Evolutionary conservation across 2,113 vertebrate genomes (phyloP), one percentile per base, ranked within the genome.

Genomic region (Pluvialis apricaria): DNA sequence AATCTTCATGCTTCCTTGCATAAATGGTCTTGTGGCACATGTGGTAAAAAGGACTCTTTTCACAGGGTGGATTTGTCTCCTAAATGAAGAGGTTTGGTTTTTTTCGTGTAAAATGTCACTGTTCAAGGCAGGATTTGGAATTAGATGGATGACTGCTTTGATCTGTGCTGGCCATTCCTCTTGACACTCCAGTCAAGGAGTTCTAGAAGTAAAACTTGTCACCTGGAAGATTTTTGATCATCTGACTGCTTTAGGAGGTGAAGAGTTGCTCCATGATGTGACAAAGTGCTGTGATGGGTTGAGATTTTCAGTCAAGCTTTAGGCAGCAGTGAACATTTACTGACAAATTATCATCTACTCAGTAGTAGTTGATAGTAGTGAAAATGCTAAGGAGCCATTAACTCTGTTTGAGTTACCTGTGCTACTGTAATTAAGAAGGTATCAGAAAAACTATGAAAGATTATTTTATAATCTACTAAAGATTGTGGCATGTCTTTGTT

Each of bases 131-230:
- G 92, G 95, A 96, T 96, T 96, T 94, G 82, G 95, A 92, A 96
- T 97, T 96, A 97, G 92, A 77, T 94, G 82, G 75, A 76, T 91
- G 82, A 80, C 21, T 92, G 95, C 95, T 97, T 92, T 94, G 95
- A 95, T 94, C 92, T 89, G 89, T 80, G 91, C 78, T 91, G 94
- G 73, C 83, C 91, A 38, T 93, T 90, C 82, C 87, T 94, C 76
- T 42, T 55, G 51, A 62, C 60, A 44, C 55, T 71, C 24, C 61
- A 79, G 44, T 86, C 51, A 62, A 75, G 79, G 68, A 86, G 45
- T 83, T 92, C 38, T 36, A 61, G 86, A 47, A 92, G 18, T 73
- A 66, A 49, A 84, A 86, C 4, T 64, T 86, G 55, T 86, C 21
- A 0, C 87, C 77, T 60, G 25, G 58, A 64, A 71, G 69, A 71